Base-by-base conservation (phyloP, 2,888 invertebrate genomes). In the Hipparchia sbordonii region DNA sequence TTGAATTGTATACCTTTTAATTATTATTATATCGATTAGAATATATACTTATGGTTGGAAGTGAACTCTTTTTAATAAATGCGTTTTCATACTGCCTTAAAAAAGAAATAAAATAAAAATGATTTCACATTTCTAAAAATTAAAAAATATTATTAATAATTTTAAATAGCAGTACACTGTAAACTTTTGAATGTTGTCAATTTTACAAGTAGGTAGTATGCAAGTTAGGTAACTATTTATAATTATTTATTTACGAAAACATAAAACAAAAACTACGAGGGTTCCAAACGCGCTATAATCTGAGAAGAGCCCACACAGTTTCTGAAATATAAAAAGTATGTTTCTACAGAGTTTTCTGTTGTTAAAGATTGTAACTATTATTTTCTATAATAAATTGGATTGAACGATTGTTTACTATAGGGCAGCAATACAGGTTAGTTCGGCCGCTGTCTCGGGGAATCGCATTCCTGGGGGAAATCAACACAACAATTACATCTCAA, bases 401-500 rank as follows among this genome's bases (percentile, higher is more conserved):
- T 77, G 72, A 79, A 79, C 83, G 79, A 84, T 87, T 89, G 84
- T 86, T 85, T 82, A 83, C 85, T 79, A 77, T 81, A 79, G 80
- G 80, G 79, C 79, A 76, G 76, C 80, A 84, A 80, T 83, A 80
- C 82, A 85, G 84, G 87, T 79, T 87, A 84, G 79, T 77, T 78
- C 80, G 82, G 80, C 80, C 80, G 52, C 65, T 80, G 82, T 79
- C 78, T 77, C 78, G 79, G 80, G 85, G 85, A 88, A 87, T 85
- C 83, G 83, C 81, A 79, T 77, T 76, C 83, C 93, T 84, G 91
- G 60, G 93, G 93, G 93, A 93, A 93, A 93, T 93, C 92, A 92
- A 80, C 87, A 84, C 88, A 87, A 91, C 93, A 93, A 93, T 93
- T 91, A 92, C 91, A 90, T 88, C 87, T 85, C 87, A 85, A 90